Conservation (phyloP, 2,797 vertebrate genomes). For the Coracias cyanogaster region DNA sequence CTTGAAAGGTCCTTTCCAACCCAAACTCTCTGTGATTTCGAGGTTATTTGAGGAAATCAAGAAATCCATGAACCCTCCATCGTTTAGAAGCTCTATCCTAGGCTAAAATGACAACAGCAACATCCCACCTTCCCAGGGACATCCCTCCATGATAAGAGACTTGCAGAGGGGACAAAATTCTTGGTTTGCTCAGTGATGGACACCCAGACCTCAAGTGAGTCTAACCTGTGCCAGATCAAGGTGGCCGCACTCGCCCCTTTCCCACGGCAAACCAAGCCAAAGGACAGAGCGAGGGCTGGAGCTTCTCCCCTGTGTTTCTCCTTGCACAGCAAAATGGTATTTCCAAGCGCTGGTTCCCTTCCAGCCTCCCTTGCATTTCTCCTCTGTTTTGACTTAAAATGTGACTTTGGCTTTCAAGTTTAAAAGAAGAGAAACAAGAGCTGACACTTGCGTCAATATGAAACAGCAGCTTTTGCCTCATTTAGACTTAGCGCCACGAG, state of each 20-base stretch:
- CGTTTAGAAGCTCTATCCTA: background rate
- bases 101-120: background rate
- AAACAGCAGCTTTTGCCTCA: slow-evolving; percentile 4
- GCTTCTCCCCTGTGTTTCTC: background rate
- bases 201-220: fast-evolving
- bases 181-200: fast-evolving
- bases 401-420: slow-evolving; percentile 45
- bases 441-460: background rate
- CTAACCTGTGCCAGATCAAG: background rate
- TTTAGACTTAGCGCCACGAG: background rate
- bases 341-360: background rate
- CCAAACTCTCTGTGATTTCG: background rate
- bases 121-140: background rate
- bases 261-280: background rate
- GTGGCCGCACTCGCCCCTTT: fast-evolving
- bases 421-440: slow-evolving; percentile 19
- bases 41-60: no score
- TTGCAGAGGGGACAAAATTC: background rate
- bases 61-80: background rate
- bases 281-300: background rate
- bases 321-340: background rate
- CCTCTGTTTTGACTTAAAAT: slow-evolving; percentile 14
- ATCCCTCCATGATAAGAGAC: background rate
- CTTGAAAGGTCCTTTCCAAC: background rate
- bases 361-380: slow-evolving; percentile 4